Evolutionary conservation across 2,797 vertebrate species (phyloP).

Genomic region (Esox lucius): DNA sequence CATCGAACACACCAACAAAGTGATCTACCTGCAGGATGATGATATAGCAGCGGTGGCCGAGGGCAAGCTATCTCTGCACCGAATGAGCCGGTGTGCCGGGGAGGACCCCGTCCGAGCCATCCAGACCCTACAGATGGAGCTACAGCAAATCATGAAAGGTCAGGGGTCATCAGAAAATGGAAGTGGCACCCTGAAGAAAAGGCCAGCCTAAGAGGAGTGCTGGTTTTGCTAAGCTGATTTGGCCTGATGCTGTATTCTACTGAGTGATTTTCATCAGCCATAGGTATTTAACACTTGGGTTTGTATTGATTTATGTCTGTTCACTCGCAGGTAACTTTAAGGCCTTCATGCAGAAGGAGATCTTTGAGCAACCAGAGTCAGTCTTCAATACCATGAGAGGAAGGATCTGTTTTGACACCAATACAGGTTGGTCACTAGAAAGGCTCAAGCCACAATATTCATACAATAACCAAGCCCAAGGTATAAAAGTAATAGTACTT

Average conservation of each 20-base stretch:
- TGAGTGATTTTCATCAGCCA: background rate
- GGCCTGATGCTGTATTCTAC: background rate
- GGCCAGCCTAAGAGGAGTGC: background rate
- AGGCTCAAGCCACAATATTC: background rate
- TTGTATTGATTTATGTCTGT: background rate
- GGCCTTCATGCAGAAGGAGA: conserved; percentile 98
- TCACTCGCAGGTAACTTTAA: conserved; percentile 87
- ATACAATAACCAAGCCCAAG: no score
- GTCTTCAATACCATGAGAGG: conserved; percentile 97
- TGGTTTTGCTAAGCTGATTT: background rate
- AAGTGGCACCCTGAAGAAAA: background rate
- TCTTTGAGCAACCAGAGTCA: conserved; percentile 96
- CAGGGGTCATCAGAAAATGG: conserved; percentile 26
- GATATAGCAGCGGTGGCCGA: conserved; percentile 86
- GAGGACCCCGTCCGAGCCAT: conserved; percentile 89
- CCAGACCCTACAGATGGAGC: conserved; percentile 94
- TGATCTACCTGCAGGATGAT: conserved; percentile 92
- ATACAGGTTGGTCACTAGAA: conserved; percentile 76
- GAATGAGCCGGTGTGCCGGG: conserved; percentile 81
- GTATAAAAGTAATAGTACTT: no score
- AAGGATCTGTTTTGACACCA: conserved; percentile 87
- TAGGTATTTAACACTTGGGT: background rate
- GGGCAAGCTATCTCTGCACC: conserved; percentile 91
- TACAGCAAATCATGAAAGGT: conserved; percentile 99
- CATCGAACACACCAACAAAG: conserved; percentile 96